These are phyloP conservation scores for Phymatocera aterrima DNA, from an alignment of 2,888 invertebrate genomes.

Conservation along the genomic window DNA sequence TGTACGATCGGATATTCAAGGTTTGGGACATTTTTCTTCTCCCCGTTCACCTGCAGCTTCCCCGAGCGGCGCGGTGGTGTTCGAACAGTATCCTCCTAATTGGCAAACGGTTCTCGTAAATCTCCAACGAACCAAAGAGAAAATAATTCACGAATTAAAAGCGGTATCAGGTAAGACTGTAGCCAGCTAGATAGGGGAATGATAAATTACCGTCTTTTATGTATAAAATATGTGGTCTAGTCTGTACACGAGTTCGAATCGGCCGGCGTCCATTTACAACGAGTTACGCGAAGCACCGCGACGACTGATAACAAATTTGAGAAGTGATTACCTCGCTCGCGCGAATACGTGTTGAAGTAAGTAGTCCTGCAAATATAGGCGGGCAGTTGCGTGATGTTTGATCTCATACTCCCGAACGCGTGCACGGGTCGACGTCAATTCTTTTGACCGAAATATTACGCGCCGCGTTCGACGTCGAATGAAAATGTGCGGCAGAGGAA, in stretches of 20 bases:
- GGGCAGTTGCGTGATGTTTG: too few relatives aligned
- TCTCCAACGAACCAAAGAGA: constrained; percentile 14
- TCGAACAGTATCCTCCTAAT: background rate
- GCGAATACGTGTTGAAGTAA: background rate
- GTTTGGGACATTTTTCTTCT: too few relatives aligned
- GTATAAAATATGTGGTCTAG: background rate
- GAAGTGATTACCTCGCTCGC: background rate
- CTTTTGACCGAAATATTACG: too few relatives aligned
- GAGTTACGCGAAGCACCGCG: background rate
- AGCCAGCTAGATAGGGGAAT: background rate
- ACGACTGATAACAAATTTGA: constrained; percentile 12
- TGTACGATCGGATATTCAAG: too few relatives aligned
- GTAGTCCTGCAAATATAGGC: too few relatives aligned
- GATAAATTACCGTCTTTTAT: background rate
- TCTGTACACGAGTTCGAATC: too few relatives aligned
- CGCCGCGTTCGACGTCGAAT: too few relatives aligned
- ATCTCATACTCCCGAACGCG: too few relatives aligned
- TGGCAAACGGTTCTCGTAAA: background rate
- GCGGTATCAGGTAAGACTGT: too few relatives aligned
- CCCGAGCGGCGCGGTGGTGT: too few relatives aligned
- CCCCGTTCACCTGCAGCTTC: too few relatives aligned
- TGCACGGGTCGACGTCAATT: too few relatives aligned
- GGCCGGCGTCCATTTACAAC: constrained; percentile 32
- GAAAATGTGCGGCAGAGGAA: background rate
- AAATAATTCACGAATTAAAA: constrained; percentile 3